Evolutionary conservation across 2,797 vertebrate genomes (phyloP).

Genomic region (Pangasius krempfi): DNA sequence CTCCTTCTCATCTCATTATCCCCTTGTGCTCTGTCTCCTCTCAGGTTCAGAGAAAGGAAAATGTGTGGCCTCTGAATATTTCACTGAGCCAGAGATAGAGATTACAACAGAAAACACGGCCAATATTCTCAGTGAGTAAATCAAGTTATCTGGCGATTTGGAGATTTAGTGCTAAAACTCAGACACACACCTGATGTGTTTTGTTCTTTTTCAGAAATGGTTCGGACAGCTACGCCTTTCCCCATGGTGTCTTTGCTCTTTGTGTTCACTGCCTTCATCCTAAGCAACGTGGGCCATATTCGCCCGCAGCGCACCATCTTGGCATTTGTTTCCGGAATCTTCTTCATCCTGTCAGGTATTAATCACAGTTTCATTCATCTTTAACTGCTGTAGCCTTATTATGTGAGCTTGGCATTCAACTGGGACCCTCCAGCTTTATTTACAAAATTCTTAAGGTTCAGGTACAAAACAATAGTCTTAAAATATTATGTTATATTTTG

Average conservation of each 20-base stretch:
- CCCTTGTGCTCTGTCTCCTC: constrained; percentile 45
- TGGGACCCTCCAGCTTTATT: background rate
- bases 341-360: constrained; percentile 92
- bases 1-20: constrained; percentile 34
- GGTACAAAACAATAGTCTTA: background rate
- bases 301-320: constrained; percentile 92
- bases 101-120: constrained; percentile 93
- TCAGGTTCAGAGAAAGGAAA: constrained; percentile 79
- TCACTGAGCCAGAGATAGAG: constrained; percentile 89
- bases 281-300: constrained; percentile 96
- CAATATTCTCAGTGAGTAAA: constrained; percentile 90
- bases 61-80: constrained; percentile 91
- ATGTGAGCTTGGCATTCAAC: background rate
- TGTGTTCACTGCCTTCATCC: constrained; percentile 92
- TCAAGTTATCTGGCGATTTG: background rate
- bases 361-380: constrained; percentile 5
- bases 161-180: background rate
- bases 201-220: constrained; percentile 78
- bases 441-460: constrained; percentile 1
- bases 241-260: constrained; percentile 93
- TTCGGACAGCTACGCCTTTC: constrained; percentile 89
- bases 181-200: background rate
- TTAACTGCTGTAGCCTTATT: background rate
- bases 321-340: constrained; percentile 93
- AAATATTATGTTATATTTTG: no score